Conservation (phyloP, 2,797 vertebrate genomes). For the Aythya fuligula region DNA sequence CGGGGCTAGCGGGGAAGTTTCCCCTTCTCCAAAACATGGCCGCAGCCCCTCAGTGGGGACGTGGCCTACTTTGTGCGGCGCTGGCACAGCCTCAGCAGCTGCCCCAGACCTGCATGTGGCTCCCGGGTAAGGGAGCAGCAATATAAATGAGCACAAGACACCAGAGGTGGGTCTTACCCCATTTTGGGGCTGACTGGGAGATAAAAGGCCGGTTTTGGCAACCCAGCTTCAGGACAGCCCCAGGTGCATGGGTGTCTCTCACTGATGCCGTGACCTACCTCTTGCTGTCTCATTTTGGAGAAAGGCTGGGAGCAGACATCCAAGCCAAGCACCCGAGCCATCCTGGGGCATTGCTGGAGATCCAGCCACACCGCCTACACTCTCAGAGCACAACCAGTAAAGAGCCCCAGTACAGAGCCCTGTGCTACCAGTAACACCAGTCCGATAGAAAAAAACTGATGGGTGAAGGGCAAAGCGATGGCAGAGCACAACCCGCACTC, state of each 20-base stretch:
- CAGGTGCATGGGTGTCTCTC: fast-evolving
- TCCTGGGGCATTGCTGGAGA: fast-evolving
- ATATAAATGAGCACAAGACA: neutral
- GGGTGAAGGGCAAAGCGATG: neutral
- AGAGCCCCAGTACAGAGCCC: fast-evolving
- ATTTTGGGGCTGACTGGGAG: fast-evolving
- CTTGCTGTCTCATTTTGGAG: fast-evolving
- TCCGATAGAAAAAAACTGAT: neutral
- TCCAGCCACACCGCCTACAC: fast-evolving
- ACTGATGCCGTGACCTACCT: fast-evolving
- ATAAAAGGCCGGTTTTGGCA: neutral
- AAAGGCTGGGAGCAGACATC: neutral
- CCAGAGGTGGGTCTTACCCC: neutral
- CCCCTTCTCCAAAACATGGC: neutral
- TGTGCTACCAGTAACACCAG: neutral
- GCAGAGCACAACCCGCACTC: neutral
- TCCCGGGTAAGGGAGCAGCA: neutral
- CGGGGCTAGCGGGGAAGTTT: neutral
- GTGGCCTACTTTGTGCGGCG: neutral
- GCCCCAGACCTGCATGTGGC: neutral
- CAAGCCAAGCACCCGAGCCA: fast-evolving
- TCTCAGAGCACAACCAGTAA: neutral
- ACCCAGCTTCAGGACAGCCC: neutral
- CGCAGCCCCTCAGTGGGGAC: neutral
- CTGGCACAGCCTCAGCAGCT: neutral